A percentile compares a stretch with the other conserved stretches of the same genome.
These are phyloP conservation scores for Phataginus tricuspis DNA, from an alignment of 2,797 vertebrate genomes.

Conservation along the genomic window DNA sequence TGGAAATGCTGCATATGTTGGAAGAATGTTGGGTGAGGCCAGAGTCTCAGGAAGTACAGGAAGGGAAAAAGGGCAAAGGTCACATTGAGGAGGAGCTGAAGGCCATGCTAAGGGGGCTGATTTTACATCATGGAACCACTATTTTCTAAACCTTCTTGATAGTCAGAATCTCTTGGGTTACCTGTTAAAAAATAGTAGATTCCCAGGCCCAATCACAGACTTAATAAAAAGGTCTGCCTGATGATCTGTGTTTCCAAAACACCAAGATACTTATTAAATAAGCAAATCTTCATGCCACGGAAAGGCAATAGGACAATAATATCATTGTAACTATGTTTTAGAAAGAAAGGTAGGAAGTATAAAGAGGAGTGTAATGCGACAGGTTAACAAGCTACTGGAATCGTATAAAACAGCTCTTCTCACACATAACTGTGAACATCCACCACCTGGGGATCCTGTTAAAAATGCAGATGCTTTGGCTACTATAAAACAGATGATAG, in stretches of 20 bases:
- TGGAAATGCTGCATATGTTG: not conserved
- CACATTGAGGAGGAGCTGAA: not conserved
- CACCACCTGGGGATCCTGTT: not conserved
- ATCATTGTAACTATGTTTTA: not conserved
- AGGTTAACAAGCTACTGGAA: not conserved
- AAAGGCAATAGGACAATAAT: not conserved
- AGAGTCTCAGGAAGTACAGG: not conserved
- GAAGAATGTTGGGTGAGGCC: not conserved
- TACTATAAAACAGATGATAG: not conserved
- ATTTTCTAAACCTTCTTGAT: not conserved
- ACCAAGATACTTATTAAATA: not conserved
- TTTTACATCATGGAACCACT: not conserved
- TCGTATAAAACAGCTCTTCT: not conserved
- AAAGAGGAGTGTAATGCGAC: not conserved
- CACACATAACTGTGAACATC: not conserved
- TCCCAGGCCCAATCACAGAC: not conserved
- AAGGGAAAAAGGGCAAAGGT: not conserved
- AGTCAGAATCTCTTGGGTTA: not conserved
- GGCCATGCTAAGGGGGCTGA: not conserved
- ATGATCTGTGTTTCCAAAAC: not conserved
- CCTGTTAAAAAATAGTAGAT: not conserved
- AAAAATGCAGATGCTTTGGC: not conserved
- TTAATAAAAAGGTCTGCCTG: not conserved
- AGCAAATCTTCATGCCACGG: not conserved
- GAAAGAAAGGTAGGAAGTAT: not conserved